These are phyloP conservation scores for Lepidochrysops patricia DNA, from an alignment of 2,888 invertebrate genomes.

Conservation along the genomic window DNA sequence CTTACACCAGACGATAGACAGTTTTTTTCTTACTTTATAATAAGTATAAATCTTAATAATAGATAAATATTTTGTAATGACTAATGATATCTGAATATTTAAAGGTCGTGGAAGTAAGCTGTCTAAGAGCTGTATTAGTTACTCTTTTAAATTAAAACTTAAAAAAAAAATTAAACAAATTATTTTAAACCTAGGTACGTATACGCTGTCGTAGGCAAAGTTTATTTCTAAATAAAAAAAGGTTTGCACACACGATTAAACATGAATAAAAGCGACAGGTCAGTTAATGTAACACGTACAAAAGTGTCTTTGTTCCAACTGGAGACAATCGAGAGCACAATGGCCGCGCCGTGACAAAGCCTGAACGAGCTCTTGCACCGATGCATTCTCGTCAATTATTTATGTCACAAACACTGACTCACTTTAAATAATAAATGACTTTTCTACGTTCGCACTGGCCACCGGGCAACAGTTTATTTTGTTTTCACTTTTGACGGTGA, in stretches of 20 bases:
- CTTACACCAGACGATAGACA: no score
- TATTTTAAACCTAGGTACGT: no score
- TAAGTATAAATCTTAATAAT: no score
- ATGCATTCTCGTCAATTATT: conserved; percentile 16
- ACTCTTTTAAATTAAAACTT: no score
- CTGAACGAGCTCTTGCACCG: conserved; percentile 11
- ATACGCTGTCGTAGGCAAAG: background rate
- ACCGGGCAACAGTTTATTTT: background rate
- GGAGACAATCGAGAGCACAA: conserved; percentile 13
- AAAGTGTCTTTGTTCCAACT: conserved; percentile 6
- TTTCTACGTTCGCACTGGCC: conserved; percentile 5
- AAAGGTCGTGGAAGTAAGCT: no score
- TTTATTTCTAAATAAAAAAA: background rate
- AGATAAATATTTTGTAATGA: no score
- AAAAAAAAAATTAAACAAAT: no score
- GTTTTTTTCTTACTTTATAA: no score
- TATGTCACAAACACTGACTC: conserved; percentile 14
- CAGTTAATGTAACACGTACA: conserved; percentile 16
- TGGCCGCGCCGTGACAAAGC: conserved; percentile 14
- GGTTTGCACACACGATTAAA: background rate
- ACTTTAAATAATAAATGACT: conserved; percentile 15
- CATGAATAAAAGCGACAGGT: conserved; percentile 13
- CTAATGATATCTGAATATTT: no score
- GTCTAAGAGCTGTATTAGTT: no score
- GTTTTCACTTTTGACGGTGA: background rate